phyloP scores from a whole-genome alignment of 2,113 vertebrate species.

The Hippopotamus amphibius region DNA sequence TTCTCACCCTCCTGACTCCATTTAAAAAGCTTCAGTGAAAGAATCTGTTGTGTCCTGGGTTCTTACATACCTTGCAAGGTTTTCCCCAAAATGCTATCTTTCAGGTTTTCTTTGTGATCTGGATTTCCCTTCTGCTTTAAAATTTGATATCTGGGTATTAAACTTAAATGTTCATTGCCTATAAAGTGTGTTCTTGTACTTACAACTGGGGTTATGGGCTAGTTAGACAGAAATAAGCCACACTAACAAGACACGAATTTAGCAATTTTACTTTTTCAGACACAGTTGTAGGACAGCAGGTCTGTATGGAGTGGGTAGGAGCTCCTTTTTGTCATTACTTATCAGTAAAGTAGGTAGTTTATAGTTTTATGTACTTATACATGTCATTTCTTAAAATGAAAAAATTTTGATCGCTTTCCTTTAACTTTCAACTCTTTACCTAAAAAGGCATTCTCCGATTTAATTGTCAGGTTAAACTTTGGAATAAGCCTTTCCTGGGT shows the following conservation, averaged over 20 bases:
- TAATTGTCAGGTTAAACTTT: neutral
- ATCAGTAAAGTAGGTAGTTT: neutral
- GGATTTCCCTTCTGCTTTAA: neutral
- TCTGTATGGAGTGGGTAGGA: fast-evolving
- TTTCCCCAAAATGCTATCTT: neutral
- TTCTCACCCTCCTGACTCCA: neutral
- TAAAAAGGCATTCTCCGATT: neutral
- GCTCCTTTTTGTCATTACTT: neutral
- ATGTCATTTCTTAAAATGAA: neutral
- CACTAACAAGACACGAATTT: fast-evolving
- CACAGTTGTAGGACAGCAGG: fast-evolving
- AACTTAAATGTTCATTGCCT: neutral
- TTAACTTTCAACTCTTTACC: neutral
- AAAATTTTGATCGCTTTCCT: neutral
- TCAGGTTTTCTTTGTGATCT: neutral
- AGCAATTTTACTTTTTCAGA: fast-evolving
- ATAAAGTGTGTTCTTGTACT: neutral
- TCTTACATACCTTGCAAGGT: neutral
- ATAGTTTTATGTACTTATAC: neutral
- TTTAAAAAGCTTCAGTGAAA: neutral
- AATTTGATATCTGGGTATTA: neutral
- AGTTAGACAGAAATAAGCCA: neutral
- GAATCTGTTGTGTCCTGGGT: neutral
- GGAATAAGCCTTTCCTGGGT: neutral
- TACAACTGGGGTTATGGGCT: neutral